Percentiles rank a stretch among this genome's conserved stretches.
Evolutionary conservation across 2,888 invertebrate genomes (phyloP).

Genomic region (Tipula vernalis): DNA sequence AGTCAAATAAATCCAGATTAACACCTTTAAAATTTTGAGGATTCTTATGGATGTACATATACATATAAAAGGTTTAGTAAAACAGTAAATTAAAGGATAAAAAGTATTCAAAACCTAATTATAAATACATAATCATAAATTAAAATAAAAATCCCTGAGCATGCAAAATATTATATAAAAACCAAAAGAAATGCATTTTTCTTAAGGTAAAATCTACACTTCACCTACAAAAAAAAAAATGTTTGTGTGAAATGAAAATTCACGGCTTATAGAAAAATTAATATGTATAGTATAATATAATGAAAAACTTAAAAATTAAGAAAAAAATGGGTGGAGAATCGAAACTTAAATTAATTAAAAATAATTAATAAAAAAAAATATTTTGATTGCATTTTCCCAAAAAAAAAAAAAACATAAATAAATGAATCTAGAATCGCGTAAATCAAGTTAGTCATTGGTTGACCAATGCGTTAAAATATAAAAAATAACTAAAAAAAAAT

Average conservation of each 20-base stretch:
- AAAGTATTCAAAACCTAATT: neutral
- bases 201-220: neutral
- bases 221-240: neutral
- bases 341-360: slow-evolving; percentile 18
- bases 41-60: neutral
- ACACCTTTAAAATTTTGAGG: neutral
- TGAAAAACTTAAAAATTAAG: slow-evolving; percentile 15
- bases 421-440: neutral
- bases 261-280: neutral
- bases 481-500: neutral
- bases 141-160: neutral
- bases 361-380: slow-evolving; percentile 13
- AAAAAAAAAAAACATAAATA: neutral
- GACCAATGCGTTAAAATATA: neutral
- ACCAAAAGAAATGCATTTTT: neutral
- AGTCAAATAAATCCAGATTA: neutral
- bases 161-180: neutral
- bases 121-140: neutral
- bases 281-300: neutral
- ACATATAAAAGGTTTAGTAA: neutral
- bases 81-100: neutral
- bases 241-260: neutral
- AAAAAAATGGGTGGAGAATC: slow-evolving; percentile 23
- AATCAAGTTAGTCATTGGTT: neutral
- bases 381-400: slow-evolving; percentile 6